Conservation (phyloP, 1,140 invertebrate species). For the Octopus bimaculoides region DNA sequence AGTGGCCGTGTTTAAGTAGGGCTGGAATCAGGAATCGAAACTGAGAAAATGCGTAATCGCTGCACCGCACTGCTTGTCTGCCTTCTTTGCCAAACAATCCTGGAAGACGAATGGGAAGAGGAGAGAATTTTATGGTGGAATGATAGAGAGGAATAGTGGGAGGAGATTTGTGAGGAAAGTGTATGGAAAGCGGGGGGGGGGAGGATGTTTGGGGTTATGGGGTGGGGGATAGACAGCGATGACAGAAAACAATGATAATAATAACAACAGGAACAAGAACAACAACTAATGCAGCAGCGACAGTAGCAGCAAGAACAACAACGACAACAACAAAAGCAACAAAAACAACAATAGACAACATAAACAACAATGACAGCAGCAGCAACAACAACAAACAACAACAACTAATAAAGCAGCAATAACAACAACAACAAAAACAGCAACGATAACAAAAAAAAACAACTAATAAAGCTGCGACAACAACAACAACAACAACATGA, state of each 20-base stretch:
- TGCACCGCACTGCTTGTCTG: constrained; percentile 93
- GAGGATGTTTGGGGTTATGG: neutral
- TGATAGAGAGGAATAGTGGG: neutral
- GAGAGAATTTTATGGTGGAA: neutral
- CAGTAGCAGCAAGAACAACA: neutral
- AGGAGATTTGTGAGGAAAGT: neutral
- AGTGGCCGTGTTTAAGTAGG: constrained; percentile 90
- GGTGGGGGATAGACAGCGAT: neutral
- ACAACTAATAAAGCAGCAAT: too few relatives aligned
- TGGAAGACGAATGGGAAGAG: constrained; percentile 75
- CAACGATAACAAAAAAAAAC: constrained; percentile 59
- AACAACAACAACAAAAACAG: too few relatives aligned
- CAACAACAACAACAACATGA: constrained; percentile 63
- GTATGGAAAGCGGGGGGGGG: neutral
- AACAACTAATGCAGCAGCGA: neutral
- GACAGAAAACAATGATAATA: too few relatives aligned
- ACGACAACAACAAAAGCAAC: neutral
- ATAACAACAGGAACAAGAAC: neutral
- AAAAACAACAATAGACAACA: neutral
- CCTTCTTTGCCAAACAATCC: constrained; percentile 90
- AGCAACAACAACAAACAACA: too few relatives aligned
- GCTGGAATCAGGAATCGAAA: constrained; percentile 86
- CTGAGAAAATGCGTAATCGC: constrained; percentile 81
- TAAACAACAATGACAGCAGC: too few relatives aligned
- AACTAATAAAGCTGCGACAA: too few relatives aligned